Evolutionary conservation across 2,113 vertebrate genomes (phyloP), one percentile per base, ranked within the genome.

Genomic region (Columba livia): DNA sequence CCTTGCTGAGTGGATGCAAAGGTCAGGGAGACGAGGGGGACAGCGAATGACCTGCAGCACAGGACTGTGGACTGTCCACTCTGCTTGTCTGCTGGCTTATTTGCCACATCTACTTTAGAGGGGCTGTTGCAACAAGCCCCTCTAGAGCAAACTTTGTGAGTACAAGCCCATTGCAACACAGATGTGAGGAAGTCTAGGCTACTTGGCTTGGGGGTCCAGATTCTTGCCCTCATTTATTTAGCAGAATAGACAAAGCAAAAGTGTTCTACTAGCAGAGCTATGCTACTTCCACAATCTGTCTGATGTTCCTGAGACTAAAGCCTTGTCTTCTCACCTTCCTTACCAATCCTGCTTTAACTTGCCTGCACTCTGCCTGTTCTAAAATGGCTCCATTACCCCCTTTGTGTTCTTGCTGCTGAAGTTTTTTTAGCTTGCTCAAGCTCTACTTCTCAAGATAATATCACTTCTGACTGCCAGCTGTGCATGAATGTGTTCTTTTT

Each of bases 381-480:
- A 80, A 91, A 95, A 86, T 79, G 72, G 47, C 53, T 77, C 32
- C 88, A 70, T 86, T 78, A 67, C 42, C 26, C 60, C 0, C 42
- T 93, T 89, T 86, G 67, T 92, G 67, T 89, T 94, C 34, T 72
- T 51, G 14, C 62, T 95, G 62, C 65, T 93, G 48, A 66, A 91
- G 42, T 36, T 88, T 32, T 94, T 96, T 92, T 69, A 91, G 92
- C 61, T 93, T 96, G 91, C 83, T 86, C 91, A 88, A 73, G 85
- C 69, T 90, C 79, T 87, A 0, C 62, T 93, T 79, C 87, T 91
- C 73, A 81, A 96, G 93, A 96, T 96, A 95, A 95, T 93, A 97
- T 94, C 92, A 90, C 73, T 92, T 90, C 77, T 96, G 85, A 93
- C 92, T 96, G 90, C 93, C 92, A 96, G 92, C 88, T 95, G 83